Conservation (phyloP, 2,113 vertebrate genomes). For the Podilymbus podiceps region DNA sequence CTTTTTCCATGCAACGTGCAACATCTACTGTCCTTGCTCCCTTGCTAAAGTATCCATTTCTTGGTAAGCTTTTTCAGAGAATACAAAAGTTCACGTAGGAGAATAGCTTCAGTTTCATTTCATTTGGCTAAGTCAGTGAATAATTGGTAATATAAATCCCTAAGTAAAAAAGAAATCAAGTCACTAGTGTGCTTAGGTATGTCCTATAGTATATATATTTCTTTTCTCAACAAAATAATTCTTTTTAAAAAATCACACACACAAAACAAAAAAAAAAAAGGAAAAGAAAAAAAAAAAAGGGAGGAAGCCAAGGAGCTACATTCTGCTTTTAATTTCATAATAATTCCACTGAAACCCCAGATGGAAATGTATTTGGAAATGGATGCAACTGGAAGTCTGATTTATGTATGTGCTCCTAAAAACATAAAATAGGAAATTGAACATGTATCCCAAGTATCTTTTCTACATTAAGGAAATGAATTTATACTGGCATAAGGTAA, state of each 20-base stretch:
- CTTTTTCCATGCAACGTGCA: constrained; percentile 18
- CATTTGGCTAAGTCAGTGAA: not conserved
- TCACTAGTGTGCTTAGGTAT: not conserved
- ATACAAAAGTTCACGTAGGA: constrained; percentile 28
- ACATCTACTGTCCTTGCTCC: constrained; percentile 12
- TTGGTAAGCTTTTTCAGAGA: constrained; percentile 37
- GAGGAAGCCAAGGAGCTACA: not conserved
- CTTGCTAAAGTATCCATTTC: constrained; percentile 51
- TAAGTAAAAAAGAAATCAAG: not conserved
- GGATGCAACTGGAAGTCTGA: not conserved
- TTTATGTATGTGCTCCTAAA: not conserved
- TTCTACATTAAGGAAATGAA: not conserved
- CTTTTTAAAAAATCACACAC: not conserved
- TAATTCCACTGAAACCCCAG: not conserved
- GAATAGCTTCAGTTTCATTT: constrained; percentile 16
- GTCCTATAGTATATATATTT: not conserved
- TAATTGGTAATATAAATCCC: constrained; percentile 18
- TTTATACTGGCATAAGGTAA: not conserved
- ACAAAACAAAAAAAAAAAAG: not conserved
- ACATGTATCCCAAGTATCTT: not conserved
- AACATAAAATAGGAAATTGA: not conserved
- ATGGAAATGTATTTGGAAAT: not conserved
- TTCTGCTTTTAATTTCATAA: not conserved
- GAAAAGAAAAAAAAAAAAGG: not conserved
- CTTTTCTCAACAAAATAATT: not conserved